These are phyloP conservation scores for Taxidea taxus DNA, from an alignment of 2,113 vertebrate species.

Conservation along the genomic window DNA sequence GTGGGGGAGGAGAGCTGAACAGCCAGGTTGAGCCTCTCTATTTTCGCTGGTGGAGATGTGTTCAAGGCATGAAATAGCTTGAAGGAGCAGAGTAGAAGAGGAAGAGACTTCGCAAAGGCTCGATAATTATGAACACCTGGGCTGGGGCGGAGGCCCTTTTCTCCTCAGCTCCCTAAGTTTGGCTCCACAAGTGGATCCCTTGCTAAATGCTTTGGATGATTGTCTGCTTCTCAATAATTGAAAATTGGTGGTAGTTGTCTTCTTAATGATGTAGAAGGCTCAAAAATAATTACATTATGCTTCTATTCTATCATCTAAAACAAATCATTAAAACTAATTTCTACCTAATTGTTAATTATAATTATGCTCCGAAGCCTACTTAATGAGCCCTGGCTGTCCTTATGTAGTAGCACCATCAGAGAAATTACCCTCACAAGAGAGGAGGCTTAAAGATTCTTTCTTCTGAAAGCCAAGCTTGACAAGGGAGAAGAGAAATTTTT, in stretches of 20 bases:
- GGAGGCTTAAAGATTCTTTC: constrained; percentile 4
- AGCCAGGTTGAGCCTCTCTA: neutral
- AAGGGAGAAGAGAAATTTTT: neutral
- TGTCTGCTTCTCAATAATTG: neutral
- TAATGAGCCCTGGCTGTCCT: constrained; percentile 61
- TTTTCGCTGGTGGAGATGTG: neutral
- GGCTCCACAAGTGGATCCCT: neutral
- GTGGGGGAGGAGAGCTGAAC: neutral
- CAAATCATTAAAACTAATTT: constrained; percentile 74
- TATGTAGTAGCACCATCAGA: neutral
- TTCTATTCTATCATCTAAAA: constrained; percentile 65
- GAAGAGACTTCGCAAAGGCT: neutral
- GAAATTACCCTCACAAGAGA: constrained; percentile 49
- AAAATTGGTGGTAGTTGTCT: constrained; percentile 7
- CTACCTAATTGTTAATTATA: constrained; percentile 73
- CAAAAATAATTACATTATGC: constrained; percentile 67
- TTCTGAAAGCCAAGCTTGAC: constrained; percentile 13
- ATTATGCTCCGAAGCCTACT: constrained; percentile 61
- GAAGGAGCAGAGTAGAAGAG: neutral
- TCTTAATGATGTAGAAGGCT: constrained; percentile 55
- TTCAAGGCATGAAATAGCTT: neutral
- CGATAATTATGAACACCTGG: neutral
- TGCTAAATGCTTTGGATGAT: neutral
- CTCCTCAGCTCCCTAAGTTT: neutral
- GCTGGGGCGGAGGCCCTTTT: neutral